Evolutionary conservation across 2,113 vertebrate species (phyloP), one percentile per base, ranked within the genome.

Genomic region (Gnathonemus longibarbis): DNA sequence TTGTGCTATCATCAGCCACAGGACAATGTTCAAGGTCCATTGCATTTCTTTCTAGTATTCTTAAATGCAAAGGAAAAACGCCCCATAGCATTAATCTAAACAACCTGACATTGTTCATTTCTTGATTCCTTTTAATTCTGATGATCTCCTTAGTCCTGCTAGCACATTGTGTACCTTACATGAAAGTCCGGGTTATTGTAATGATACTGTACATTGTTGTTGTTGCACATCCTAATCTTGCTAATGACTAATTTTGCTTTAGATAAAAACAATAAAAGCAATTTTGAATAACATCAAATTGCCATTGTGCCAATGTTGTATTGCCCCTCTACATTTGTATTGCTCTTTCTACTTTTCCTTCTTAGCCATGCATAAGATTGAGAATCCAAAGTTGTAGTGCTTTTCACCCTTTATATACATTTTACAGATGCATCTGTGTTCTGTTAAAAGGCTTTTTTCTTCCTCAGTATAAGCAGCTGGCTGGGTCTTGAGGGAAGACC

Each of bases 401-500:
- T 96, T 94, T 90, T 91, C 92, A 91, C 91, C 91, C 85, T 89
- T 90, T 89, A 31, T 31, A 91, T 90, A 94, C 89, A 84, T 92
- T 93, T 91, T 91, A 91, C 92, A 94, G 92, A 94, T 94, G 91
- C 94, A 95, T 95, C 94, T 95, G 95, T 90, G 91, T 95, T 95
- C 92, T 93, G 95, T 96, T 96, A 95, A 93, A 94, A 88, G 92
- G 92, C 94, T 93, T 87, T 94, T 91, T 94, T 87, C 93, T 94
- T 92, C 91, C 92, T 94, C 91, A 92, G 92, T 94, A 93, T 93
- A 93, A 94, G 91, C 95, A 95, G 94, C 95, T 94, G 95, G 93
- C 93, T 89, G 91, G 92, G 93, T 94, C 95, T 93, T 91, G 92
- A 90, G 93, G 95, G 92, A 94, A 94, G 95, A 95, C 93, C 94